Conservation (phyloP, 35 echinoderm and acorn worm genomes). For the Apostichopus californicus region DNA sequence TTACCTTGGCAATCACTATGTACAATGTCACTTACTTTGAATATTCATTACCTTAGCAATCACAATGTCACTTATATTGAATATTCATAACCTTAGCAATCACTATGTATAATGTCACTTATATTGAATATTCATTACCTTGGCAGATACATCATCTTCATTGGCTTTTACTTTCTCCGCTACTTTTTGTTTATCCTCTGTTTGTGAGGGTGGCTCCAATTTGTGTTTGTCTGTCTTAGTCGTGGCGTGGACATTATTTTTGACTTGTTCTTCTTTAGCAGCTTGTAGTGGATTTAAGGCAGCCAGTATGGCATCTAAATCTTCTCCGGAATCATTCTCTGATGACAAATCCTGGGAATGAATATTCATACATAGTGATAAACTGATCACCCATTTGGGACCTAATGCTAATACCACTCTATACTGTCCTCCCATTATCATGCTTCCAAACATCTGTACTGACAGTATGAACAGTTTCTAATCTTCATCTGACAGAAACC, state of each 20-base stretch:
- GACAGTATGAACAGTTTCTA: too few species aligned
- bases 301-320: constrained; percentile 36
- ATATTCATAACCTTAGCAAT: too few species aligned
- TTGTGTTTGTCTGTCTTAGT: neutral
- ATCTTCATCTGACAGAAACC: neutral
- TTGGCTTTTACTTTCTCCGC: neutral
- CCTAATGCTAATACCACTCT: too few species aligned
- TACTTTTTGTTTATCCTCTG: neutral
- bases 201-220: neutral
- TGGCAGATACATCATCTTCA: neutral
- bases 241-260: neutral
- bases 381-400: neutral
- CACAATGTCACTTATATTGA: too few species aligned
- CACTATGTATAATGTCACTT: too few species aligned
- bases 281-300: constrained; percentile 21
- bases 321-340: constrained; percentile 15
- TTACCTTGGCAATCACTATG: neutral
- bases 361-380: neutral
- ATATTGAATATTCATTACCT: constrained; percentile 12
- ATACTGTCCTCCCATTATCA: neutral
- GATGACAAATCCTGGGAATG: constrained; percentile 37
- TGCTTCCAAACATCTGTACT: too few species aligned
- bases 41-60: too few species aligned
- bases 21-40: too few species aligned
- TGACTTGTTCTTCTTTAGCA: neutral